Percentiles rank a stretch among this genome's conserved stretches.
These are phyloP conservation scores for Erebia palarica DNA, from an alignment of 2,888 invertebrate genomes.

Conservation along the genomic window DNA sequence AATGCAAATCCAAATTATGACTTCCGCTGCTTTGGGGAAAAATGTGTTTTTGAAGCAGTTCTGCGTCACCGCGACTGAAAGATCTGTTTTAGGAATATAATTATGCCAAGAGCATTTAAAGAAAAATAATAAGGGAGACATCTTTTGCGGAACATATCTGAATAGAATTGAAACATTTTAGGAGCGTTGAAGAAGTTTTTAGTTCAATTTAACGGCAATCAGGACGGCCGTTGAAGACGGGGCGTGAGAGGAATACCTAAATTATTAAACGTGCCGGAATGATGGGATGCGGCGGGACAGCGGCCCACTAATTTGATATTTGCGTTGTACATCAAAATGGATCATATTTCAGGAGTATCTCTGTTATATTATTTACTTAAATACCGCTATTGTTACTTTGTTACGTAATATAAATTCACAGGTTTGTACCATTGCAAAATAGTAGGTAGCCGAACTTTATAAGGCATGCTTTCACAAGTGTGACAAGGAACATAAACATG, in stretches of 20 bases:
- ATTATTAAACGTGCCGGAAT: slow-evolving; percentile 77
- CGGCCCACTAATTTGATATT: slow-evolving; percentile 70
- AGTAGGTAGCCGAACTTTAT: no score
- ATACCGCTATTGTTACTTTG: no score
- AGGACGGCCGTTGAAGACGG: slow-evolving; percentile 79
- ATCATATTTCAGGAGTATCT: slow-evolving; percentile 33
- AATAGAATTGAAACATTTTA: slow-evolving; percentile 77
- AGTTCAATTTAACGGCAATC: slow-evolving; percentile 83
- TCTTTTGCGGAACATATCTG: slow-evolving; percentile 16
- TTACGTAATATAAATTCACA: no score
- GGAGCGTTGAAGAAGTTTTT: slow-evolving; percentile 80
- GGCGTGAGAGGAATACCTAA: slow-evolving; percentile 78
- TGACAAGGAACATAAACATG: background rate
- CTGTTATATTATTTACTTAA: slow-evolving; percentile 18
- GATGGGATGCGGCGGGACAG: slow-evolving; percentile 61
- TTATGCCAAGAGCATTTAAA: slow-evolving; percentile 35
- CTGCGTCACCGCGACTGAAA: slow-evolving; percentile 39
- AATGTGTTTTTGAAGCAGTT: slow-evolving; percentile 44
- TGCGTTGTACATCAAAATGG: slow-evolving; percentile 48
- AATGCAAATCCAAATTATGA: slow-evolving; percentile 67
- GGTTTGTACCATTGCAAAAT: no score
- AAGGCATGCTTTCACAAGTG: background rate
- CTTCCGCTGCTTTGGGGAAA: slow-evolving; percentile 51
- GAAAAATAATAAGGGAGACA: slow-evolving; percentile 32
- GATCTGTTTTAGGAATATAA: slow-evolving; percentile 34